phyloP scores from a whole-genome alignment of 2,113 vertebrate genomes.

The Megaceryle torquata region DNA sequence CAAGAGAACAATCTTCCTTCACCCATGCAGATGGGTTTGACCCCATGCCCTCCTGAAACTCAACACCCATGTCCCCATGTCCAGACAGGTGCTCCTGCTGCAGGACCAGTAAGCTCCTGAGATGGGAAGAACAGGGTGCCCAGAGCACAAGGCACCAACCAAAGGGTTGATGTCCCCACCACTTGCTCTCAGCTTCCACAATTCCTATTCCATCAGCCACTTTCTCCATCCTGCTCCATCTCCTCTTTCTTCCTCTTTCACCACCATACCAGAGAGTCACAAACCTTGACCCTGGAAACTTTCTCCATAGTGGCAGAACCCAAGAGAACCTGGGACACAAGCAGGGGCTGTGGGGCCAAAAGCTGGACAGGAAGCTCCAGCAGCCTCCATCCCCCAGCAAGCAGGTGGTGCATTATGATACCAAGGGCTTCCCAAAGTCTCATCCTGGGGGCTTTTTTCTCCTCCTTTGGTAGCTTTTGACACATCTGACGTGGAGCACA shows the following conservation, averaged over 20 bases:
- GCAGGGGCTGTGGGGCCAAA: background rate
- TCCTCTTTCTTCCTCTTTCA: background rate
- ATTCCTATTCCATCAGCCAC: background rate
- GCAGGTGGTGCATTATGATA: background rate
- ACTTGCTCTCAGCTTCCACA: background rate
- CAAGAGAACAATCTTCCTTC: background rate
- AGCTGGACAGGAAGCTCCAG: background rate
- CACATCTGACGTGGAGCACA: background rate
- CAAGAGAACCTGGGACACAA: rapidly evolving
- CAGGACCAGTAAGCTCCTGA: background rate
- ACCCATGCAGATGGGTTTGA: background rate
- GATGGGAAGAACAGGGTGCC: background rate
- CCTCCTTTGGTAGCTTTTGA: background rate
- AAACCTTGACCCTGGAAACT: background rate
- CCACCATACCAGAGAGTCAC: background rate
- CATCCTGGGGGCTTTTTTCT: background rate
- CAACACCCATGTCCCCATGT: background rate
- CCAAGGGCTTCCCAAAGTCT: background rate
- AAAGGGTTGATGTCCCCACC: background rate
- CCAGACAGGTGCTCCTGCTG: rapidly evolving
- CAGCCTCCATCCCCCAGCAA: background rate
- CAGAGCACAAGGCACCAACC: background rate
- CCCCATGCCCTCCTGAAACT: background rate
- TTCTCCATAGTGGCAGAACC: background rate
- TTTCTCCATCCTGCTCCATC: background rate